Evolutionary conservation across 2,888 invertebrate species (phyloP).

Genomic region (Ctenicera cuprea): DNA sequence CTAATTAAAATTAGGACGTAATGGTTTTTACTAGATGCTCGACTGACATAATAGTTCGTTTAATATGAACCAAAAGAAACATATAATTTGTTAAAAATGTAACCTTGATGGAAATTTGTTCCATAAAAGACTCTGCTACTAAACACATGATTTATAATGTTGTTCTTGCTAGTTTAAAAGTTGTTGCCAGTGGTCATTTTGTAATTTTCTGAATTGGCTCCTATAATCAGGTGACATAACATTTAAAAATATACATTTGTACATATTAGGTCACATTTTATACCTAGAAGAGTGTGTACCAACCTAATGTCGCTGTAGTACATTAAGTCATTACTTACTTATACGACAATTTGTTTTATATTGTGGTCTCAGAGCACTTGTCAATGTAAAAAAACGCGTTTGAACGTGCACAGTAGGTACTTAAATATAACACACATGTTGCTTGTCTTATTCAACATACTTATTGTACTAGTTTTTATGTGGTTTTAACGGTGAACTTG

Average conservation of each 20-base stretch:
- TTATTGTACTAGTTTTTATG: conserved; percentile 14
- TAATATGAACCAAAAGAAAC: conserved; percentile 2
- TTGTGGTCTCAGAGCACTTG: neutral
- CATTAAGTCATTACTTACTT: conserved; percentile 28
- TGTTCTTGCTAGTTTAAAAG: conserved; percentile 2
- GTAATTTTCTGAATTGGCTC: conserved; percentile 55
- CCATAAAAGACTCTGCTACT: conserved; percentile 4
- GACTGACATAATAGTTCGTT: conserved; percentile 3
- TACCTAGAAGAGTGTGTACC: conserved; percentile 15
- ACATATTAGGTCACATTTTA: conserved; percentile 37
- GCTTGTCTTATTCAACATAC: neutral
- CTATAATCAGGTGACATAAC: conserved; percentile 61
- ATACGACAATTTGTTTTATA: conserved; percentile 15
- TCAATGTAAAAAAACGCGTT: conserved; percentile 6
- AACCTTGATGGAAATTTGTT: conserved; percentile 18
- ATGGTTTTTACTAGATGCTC: neutral
- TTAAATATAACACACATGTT: conserved; percentile 20
- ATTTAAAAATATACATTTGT: conserved; percentile 59
- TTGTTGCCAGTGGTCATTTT: conserved; percentile 50
- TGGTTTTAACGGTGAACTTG: neutral
- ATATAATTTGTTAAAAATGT: conserved; percentile 24
- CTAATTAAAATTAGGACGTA: neutral
- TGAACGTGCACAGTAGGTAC: conserved; percentile 10
- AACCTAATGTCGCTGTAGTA: neutral
- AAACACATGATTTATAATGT: conserved; percentile 21